Evolutionary conservation across 1,140 invertebrate genomes (phyloP).

Genomic region (Theocolax elegans): DNA sequence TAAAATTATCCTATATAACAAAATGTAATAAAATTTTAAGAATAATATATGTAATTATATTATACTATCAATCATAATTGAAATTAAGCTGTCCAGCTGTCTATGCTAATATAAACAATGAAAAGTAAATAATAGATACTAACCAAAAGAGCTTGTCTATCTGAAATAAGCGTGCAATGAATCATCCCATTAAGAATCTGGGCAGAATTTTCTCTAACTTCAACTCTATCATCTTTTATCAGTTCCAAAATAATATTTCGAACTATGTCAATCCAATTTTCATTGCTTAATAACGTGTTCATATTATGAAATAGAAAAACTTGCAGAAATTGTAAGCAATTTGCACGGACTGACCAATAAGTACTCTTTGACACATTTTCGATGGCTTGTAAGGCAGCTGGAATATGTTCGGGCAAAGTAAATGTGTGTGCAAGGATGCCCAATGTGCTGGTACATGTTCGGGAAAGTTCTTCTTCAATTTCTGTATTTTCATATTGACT

Average conservation of each 20-base stretch:
- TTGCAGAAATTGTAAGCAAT: constrained; percentile 81
- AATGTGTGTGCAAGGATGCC: constrained; percentile 73
- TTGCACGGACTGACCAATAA: constrained; percentile 83
- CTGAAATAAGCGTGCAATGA: constrained; percentile 82
- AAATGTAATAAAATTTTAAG: constrained; percentile 1
- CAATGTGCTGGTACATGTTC: constrained; percentile 74
- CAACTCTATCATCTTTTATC: constrained; percentile 77
- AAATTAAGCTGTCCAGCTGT: no score
- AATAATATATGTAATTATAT: no score
- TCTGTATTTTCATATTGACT: constrained; percentile 80
- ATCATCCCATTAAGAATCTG: constrained; percentile 86
- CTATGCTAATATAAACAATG: no score
- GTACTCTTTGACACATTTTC: constrained; percentile 64
- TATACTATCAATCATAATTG: no score
- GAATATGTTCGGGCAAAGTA: constrained; percentile 67
- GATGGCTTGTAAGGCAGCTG: constrained; percentile 64
- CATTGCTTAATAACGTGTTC: constrained; percentile 73
- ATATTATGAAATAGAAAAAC: constrained; percentile 87
- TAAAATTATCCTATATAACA: constrained; percentile 67
- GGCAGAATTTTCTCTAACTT: constrained; percentile 84
- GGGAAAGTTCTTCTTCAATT: constrained; percentile 80
- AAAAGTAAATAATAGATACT: constrained; percentile 40
- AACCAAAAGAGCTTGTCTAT: constrained; percentile 71
- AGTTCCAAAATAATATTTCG: constrained; percentile 73
- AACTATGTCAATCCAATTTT: constrained; percentile 69